Percentiles rank a stretch among this genome's conserved stretches.
Conservation (phyloP, 2,888 invertebrate species). For the Xestia c-nigrum region DNA sequence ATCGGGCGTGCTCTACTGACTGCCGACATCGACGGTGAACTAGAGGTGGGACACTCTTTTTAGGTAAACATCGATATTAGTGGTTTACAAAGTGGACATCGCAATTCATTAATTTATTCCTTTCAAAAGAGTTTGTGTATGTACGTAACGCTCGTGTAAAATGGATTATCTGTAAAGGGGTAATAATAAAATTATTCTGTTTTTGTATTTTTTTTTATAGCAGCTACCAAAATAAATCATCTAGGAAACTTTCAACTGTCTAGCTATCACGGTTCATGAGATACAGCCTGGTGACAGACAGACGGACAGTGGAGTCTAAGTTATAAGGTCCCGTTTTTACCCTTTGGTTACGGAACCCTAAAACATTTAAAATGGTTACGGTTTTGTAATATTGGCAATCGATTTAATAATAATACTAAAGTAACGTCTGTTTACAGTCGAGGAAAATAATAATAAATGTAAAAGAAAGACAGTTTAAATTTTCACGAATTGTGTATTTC, state of each 20-base stretch:
- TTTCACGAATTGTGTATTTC: no score
- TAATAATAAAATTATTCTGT: background rate
- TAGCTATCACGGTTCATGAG: no score
- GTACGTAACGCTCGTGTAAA: background rate
- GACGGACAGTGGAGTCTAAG: no score
- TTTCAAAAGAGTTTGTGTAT: background rate
- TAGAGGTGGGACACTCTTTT: conserved; percentile 76
- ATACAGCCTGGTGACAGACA: no score
- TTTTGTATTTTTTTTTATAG: no score
- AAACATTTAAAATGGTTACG: background rate
- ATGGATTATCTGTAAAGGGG: background rate
- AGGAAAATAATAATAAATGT: no score
- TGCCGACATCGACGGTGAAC: conserved; percentile 75
- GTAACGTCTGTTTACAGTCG: background rate
- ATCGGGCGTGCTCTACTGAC: conserved; percentile 80
- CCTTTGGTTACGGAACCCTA: background rate
- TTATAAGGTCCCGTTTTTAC: no score
- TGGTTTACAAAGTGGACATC: background rate
- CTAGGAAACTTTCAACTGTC: no score
- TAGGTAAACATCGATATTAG: conserved; percentile 72
- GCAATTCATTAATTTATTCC: background rate
- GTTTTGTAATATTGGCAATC: background rate
- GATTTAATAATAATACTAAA: background rate
- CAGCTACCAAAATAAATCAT: no score
- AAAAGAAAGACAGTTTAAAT: no score